A percentile compares a stretch with the other conserved stretches of the same genome.
Evolutionary conservation across 2,113 vertebrate genomes (phyloP).

Genomic region (Gymnarchus niloticus): DNA sequence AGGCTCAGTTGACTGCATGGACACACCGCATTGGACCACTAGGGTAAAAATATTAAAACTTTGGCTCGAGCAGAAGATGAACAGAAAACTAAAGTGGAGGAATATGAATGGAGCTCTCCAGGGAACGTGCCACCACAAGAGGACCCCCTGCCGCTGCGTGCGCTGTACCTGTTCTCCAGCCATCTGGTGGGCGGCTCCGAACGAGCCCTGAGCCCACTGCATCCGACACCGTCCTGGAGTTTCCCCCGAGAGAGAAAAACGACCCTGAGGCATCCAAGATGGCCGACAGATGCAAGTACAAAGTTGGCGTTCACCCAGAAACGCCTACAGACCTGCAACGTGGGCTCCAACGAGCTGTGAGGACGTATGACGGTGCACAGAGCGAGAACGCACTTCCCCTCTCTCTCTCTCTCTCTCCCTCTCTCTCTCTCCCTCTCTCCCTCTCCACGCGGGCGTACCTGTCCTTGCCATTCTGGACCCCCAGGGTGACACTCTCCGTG

Average conservation of each 20-base stretch:
- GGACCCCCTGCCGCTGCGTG: background rate
- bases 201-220: background rate
- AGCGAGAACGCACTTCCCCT: no score
- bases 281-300: no score
- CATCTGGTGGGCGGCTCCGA: background rate
- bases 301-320: background rate
- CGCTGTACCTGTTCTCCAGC: background rate
- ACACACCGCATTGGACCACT: background rate
- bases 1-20: background rate
- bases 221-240: background rate
- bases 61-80: background rate
- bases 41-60: background rate
- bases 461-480: constrained; percentile 72
- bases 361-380: no score
- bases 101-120: no score
- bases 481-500: constrained; percentile 61
- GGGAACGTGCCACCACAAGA: no score
- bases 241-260: background rate
- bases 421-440: no score
- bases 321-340: background rate
- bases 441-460: constrained; percentile 63
- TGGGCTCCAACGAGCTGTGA: background rate
- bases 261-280: background rate
- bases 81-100: no score
- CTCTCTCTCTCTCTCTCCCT: no score